Percentiles rank a stretch among this genome's conserved stretches.
Evolutionary conservation across 2,797 vertebrate genomes (phyloP).

Genomic region (Notolabrus celidotus): DNA sequence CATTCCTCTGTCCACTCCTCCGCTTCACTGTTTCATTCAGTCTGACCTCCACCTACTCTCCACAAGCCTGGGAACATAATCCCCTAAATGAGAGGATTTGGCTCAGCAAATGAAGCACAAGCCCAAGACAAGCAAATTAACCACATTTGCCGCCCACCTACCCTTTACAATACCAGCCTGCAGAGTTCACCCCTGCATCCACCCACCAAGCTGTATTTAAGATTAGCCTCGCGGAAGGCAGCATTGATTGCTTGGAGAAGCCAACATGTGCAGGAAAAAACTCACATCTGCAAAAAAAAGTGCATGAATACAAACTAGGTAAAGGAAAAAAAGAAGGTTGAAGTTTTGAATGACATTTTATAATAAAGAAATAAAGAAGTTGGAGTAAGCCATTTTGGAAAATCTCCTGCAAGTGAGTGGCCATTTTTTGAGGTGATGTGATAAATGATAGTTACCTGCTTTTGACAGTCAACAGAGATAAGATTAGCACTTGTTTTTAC

Average conservation of each 20-base stretch:
- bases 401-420: no score
- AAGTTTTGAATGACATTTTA: neutral
- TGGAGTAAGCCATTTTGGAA: no score
- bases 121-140: constrained; percentile 67
- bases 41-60: constrained; percentile 71
- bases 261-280: constrained; percentile 5
- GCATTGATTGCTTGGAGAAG: constrained; percentile 38
- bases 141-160: constrained; percentile 62
- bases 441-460: no score
- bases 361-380: no score
- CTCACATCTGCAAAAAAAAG: neutral
- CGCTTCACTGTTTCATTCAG: constrained; percentile 38
- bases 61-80: constrained; percentile 64
- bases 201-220: constrained; percentile 52
- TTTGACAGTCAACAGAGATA: no score
- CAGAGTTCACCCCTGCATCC: constrained; percentile 41
- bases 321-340: neutral
- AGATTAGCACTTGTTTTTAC: no score
- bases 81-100: constrained; percentile 77
- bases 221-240: constrained; percentile 23
- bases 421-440: no score
- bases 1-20: constrained; percentile 28
- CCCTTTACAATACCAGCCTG: constrained; percentile 50
- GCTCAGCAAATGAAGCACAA: constrained; percentile 68
- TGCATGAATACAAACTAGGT: constrained; percentile 5